Evolutionary conservation across 2,113 vertebrate species (phyloP).

Genomic region (Hydrochoerus hydrochaeris): DNA sequence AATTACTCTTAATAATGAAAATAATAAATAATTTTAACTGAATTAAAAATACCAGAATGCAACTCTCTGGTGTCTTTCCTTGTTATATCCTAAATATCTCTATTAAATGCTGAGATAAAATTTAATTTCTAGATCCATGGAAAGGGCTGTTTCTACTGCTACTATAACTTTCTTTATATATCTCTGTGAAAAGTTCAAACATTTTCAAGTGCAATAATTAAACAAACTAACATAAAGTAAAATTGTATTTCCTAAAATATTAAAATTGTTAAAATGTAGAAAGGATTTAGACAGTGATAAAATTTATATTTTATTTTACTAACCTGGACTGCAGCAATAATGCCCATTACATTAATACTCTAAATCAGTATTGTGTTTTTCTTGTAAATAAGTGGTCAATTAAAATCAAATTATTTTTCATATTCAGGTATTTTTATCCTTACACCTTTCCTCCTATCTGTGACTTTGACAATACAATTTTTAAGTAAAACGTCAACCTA

Average conservation of each 20-base stretch:
- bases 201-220: not conserved
- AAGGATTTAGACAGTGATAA: not conserved
- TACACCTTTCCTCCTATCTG: not conserved
- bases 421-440: not conserved
- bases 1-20: constrained; percentile 49
- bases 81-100: constrained; percentile 33
- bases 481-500: not conserved
- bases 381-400: not conserved
- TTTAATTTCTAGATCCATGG: not conserved
- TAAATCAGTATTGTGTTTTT: not conserved
- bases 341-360: not conserved
- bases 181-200: not conserved
- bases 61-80: not conserved
- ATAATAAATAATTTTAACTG: constrained; percentile 8
- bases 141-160: not conserved
- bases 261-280: not conserved
- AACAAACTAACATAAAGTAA: not conserved
- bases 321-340: not conserved
- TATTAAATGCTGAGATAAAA: not conserved
- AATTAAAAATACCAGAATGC: constrained; percentile 53
- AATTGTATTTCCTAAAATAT: not conserved
- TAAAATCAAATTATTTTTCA: not conserved
- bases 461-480: not conserved
- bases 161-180: not conserved
- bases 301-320: not conserved